phyloP scores from a whole-genome alignment of 2,113 vertebrate genomes.

The Athene cunicularia region DNA sequence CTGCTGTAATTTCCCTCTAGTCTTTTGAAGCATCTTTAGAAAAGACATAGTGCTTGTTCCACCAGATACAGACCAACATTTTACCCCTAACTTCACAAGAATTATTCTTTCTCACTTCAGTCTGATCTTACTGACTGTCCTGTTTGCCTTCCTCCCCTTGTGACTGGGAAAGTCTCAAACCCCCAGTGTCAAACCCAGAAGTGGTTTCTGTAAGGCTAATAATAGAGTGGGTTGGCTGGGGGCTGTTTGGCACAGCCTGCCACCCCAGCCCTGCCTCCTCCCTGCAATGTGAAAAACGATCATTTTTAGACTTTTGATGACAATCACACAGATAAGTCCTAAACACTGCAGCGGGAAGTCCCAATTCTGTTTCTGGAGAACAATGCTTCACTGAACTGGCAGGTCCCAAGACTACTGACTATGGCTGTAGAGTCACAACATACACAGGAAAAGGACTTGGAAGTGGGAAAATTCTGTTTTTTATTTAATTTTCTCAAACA shows the following conservation, averaged over 20 bases:
- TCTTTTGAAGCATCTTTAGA: neutral
- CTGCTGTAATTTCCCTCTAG: neutral
- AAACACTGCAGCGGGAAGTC: neutral
- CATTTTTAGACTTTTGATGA: neutral
- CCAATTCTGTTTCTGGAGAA: neutral
- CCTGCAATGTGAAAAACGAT: neutral
- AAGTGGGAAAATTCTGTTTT: neutral
- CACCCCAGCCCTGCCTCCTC: neutral
- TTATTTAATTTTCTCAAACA: neutral
- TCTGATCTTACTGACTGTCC: neutral
- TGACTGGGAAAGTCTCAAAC: neutral
- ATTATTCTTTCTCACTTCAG: neutral
- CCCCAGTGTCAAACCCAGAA: neutral
- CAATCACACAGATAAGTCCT: neutral
- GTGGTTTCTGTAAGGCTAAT: neutral
- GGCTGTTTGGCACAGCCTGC: neutral
- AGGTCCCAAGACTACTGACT: neutral
- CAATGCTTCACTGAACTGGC: neutral
- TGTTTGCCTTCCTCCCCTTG: neutral
- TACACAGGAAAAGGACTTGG: neutral
- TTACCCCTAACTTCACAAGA: neutral
- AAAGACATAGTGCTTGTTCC: neutral
- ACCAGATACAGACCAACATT: neutral
- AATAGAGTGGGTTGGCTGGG: too few species aligned
- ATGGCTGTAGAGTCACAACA: fast-evolving